These are phyloP conservation scores for Drosophila eohydei DNA, from an alignment of 2,888 invertebrate genomes.

Conservation along the genomic window DNA sequence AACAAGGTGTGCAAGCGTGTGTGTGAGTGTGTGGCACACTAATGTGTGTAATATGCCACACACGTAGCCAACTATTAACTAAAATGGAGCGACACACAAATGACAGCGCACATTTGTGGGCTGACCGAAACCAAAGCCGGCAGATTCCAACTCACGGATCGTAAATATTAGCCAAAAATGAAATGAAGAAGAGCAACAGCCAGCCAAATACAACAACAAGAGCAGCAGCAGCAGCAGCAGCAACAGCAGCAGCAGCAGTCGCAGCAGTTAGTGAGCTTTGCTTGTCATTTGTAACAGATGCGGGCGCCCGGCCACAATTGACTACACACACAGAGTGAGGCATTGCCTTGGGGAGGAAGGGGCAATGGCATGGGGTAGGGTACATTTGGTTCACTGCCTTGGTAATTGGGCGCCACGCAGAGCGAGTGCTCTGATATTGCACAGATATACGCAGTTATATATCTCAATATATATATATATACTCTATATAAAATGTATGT, in stretches of 20 bases:
- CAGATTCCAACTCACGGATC: conserved; percentile 31
- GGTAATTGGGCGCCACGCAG: conserved; percentile 58
- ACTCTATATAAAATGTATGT: conserved; percentile 13
- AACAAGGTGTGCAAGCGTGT: conserved; percentile 26
- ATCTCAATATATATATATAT: conserved; percentile 10
- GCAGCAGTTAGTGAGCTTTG: conserved; percentile 24
- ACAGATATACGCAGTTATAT: conserved; percentile 24
- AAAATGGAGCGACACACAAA: conserved; percentile 65
- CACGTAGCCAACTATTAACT: conserved; percentile 77
- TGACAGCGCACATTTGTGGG: conserved; percentile 67
- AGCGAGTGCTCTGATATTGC: conserved; percentile 31
- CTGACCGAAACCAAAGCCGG: conserved; percentile 23
- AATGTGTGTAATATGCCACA: conserved; percentile 76
- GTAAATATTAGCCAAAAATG: conserved; percentile 34
- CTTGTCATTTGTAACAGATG: conserved; percentile 80
- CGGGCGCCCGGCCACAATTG: conserved; percentile 75
- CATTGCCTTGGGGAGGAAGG: neutral
- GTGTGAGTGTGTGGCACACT: conserved; percentile 44
- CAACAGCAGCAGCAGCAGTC: conserved; percentile 7
- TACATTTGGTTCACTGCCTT: conserved; percentile 29
- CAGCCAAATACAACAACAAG: conserved; percentile 7
- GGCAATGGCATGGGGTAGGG: neutral
- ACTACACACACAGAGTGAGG: conserved; percentile 43
- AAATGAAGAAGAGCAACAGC: conserved; percentile 25
- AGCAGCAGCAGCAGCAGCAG: conserved; percentile 9